Evolutionary conservation across 1,140 invertebrate species (phyloP), one percentile per base, ranked within the genome.

Genomic region (Leptopilina clavipes): DNA sequence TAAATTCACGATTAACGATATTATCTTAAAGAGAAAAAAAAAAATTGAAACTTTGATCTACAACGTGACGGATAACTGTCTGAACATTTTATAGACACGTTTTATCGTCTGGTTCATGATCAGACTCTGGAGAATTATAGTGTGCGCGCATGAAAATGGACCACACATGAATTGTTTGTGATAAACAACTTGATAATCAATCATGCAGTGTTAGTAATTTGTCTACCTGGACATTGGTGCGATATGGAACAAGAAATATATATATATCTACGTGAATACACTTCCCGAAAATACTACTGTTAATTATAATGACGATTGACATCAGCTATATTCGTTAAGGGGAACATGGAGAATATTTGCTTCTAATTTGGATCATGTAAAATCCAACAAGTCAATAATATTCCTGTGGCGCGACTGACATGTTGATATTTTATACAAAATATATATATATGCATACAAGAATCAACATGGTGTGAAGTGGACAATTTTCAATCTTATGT

Each of bases 281-380:
- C 59, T 65, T 65, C 59, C 11, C 25, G 59, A 31, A 65, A 25
- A 65, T 65, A 14, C 59, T 65, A 14, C 59, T 31, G 59, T 65
- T 65, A 65, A 65, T 65, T 65, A 31, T 31, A 65, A 65, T 31
- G 14, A n/a, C 59, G 59, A 65, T 65, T 65, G 59, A 65, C 59
- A 65, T 65, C 25, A 65, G 59, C 25, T 65, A 31, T 12, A 65
- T 31, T 65, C 59, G 59, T 31, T 65, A 65, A 65, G 59, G 59
- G 22, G 8, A 65, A 31, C 59, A 12, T 14, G 22, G 22, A 65
- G 59, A 8, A 17, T 17, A 52, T n/a, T 52, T 14, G 44, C 0
- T 31, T 59, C 0, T 0, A 5, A n/a, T 65, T 65, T 65, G 25
- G 59, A 65, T 65, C 25, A 65, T 37, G 59, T 22, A 3, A 65